phyloP scores from a whole-genome alignment of 2,797 vertebrate genomes.

The Onychomys leucogaster region DNA sequence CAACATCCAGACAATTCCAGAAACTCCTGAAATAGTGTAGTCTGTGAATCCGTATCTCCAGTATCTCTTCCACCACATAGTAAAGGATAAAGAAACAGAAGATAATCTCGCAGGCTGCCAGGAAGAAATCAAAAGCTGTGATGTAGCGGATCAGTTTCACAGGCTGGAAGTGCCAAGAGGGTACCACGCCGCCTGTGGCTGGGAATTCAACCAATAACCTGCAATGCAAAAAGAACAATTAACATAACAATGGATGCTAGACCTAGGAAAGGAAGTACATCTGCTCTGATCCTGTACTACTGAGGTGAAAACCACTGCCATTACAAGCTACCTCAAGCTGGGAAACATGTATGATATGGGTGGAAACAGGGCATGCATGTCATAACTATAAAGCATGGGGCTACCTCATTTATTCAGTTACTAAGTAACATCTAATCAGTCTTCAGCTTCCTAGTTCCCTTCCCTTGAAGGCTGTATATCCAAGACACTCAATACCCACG shows the following conservation, averaged over 20 bases:
- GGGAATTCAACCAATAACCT: conserved; percentile 97
- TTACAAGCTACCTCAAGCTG: not conserved
- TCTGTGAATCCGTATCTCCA: conserved; percentile 96
- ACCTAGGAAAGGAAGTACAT: not conserved
- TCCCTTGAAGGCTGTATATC: not conserved
- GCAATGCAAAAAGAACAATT: conserved; percentile 71
- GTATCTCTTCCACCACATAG: conserved; percentile 96
- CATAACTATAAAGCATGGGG: not conserved
- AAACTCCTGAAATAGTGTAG: conserved; percentile 95
- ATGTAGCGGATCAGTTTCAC: conserved; percentile 94
- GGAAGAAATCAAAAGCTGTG: conserved; percentile 96
- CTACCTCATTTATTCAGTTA: not conserved
- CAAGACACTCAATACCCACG: not conserved
- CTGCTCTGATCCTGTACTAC: not conserved
- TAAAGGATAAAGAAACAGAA: conserved; percentile 98
- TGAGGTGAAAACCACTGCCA: not conserved
- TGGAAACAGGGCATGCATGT: not conserved
- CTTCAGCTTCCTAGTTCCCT: not conserved
- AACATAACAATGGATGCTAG: not conserved
- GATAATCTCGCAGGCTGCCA: conserved; percentile 94
- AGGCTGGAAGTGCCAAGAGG: conserved; percentile 97
- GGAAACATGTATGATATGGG: not conserved
- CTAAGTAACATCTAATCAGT: not conserved
- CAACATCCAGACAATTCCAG: conserved; percentile 98
- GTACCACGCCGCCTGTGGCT: conserved; percentile 95